These are phyloP conservation scores for Hirudo medicinalis DNA, from an alignment of 1,140 invertebrate genomes.

Conservation along the genomic window DNA sequence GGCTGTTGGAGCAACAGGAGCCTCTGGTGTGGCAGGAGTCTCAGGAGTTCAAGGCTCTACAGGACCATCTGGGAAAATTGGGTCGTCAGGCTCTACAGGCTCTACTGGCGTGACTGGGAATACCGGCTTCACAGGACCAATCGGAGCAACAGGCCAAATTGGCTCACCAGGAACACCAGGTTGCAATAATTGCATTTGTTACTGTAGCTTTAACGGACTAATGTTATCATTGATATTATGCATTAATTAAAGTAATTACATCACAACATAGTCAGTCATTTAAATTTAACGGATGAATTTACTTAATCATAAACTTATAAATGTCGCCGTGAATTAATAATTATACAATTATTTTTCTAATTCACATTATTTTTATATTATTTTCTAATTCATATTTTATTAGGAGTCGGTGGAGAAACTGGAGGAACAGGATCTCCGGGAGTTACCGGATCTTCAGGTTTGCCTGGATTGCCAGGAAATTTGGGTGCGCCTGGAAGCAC, in stretches of 20 bases:
- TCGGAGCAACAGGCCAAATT: slow-evolving; percentile 8
- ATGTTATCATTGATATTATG: no score
- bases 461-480: slow-evolving; percentile 52
- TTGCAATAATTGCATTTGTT: background rate
- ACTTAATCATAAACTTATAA: no score
- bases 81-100: slow-evolving; percentile 47
- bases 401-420: background rate
- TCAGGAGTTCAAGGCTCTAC: slow-evolving; percentile 6
- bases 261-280: no score
- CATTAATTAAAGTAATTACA: no score
- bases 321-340: no score
- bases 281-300: no score
- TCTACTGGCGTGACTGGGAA: slow-evolving; percentile 8
- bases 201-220: no score
- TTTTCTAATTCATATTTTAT: no score
- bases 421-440: slow-evolving; percentile 51
- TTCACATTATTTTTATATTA: no score
- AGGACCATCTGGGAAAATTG: slow-evolving; percentile 16
- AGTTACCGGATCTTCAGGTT: slow-evolving; percentile 67
- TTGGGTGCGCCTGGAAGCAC: slow-evolving; percentile 52
- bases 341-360: no score
- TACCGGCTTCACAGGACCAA: slow-evolving; percentile 16
- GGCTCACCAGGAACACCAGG: background rate
- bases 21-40: slow-evolving; percentile 45
- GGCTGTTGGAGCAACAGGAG: slow-evolving; percentile 38